phyloP scores from a whole-genome alignment of 2,113 vertebrate species.

The Clarias magur region DNA sequence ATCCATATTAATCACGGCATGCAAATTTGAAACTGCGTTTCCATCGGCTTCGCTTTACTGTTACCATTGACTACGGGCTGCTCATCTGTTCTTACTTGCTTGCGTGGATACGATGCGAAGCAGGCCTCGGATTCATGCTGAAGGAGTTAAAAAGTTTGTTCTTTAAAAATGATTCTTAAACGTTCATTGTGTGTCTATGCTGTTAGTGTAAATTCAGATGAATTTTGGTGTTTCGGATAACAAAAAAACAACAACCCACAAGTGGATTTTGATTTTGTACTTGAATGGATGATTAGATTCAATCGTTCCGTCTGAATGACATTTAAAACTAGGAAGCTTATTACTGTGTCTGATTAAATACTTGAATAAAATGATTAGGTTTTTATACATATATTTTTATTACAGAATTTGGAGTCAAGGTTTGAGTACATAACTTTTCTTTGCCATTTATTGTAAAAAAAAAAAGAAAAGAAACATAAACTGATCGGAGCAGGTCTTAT shows the following conservation, averaged over 20 bases:
- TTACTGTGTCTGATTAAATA: background rate
- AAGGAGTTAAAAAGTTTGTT: background rate
- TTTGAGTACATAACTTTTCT: no score
- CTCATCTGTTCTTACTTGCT: background rate
- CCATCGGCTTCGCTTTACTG: background rate
- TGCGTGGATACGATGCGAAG: background rate
- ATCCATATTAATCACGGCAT: slow-evolving; percentile 52
- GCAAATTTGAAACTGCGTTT: slow-evolving; percentile 46
- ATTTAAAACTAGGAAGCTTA: background rate
- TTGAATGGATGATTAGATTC: background rate
- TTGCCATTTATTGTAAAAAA: no score
- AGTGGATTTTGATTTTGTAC: background rate
- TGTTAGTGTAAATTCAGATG: background rate
- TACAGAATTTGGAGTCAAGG: no score
- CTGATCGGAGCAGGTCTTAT: no score
- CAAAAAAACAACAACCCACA: no score
- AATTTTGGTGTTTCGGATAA: background rate
- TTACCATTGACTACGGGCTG: slow-evolving; percentile 19
- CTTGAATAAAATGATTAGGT: background rate
- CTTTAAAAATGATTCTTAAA: background rate
- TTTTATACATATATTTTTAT: no score
- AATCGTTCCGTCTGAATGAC: background rate
- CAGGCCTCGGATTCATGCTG: background rate
- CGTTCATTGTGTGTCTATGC: no score
- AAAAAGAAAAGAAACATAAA: no score